Conservation (phyloP, 2,797 vertebrate genomes). For the Lophius americanus region DNA sequence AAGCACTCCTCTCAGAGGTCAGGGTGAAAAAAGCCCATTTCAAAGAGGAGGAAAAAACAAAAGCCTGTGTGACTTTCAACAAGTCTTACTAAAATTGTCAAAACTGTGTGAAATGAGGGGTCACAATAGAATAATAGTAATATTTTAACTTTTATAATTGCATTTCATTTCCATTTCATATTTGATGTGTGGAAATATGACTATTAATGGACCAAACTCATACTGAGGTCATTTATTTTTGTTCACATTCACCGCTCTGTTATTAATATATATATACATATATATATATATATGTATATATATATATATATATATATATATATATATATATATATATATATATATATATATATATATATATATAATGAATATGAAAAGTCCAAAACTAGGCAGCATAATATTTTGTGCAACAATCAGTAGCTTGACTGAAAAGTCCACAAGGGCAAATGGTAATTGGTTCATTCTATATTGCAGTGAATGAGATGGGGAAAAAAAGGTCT, state of each 20-base stretch:
- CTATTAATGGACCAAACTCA: constrained; percentile 41
- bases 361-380: constrained; percentile 33
- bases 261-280: constrained; percentile 18
- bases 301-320: constrained; percentile 38
- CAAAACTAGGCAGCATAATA: constrained; percentile 19
- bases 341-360: constrained; percentile 7
- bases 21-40: constrained; percentile 76
- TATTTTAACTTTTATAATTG: constrained; percentile 67
- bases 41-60: constrained; percentile 71
- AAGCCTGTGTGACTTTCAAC: constrained; percentile 66
- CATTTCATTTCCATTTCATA: constrained; percentile 70
- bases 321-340: constrained; percentile 22
- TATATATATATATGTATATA: constrained; percentile 12
- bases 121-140: constrained; percentile 60
- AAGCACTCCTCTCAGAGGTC: constrained; percentile 69
- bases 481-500: constrained; percentile 64
- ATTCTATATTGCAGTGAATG: constrained; percentile 45
- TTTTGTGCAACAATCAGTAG: constrained; percentile 21
- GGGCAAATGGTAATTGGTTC: constrained; percentile 48
- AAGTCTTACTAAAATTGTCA: constrained; percentile 53
- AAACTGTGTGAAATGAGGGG: constrained; percentile 67
- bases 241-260: constrained; percentile 51
- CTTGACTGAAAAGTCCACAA: constrained; percentile 24
- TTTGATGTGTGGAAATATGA: constrained; percentile 62
- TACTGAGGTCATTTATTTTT: constrained; percentile 54